Base-by-base conservation (phyloP, 2,797 vertebrate genomes). In the Hydrocynus forskahlii region DNA sequence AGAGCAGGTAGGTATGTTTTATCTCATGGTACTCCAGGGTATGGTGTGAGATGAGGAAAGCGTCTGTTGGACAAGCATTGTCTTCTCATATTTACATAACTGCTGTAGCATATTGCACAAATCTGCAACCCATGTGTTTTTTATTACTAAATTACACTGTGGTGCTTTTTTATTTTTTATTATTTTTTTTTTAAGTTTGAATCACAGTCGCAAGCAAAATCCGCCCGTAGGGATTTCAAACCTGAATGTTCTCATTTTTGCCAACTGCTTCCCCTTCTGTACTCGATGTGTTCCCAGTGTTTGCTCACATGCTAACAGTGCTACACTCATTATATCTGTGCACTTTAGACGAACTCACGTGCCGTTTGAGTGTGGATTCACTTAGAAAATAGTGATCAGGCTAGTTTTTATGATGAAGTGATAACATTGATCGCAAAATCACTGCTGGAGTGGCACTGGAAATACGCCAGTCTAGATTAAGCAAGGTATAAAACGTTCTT, bases 21-120 rank as follows among this genome's bases (percentile, higher is more conserved):
- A 71, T 72, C 78, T 78, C 72, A 75, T 75, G 43, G 60, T 75
- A 38, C 84, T 83, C 81, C n/a, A 38, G 72, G 75, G 79, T 75
- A 55, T 63, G 69, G 23, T 50, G 5, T 4, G 35, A 68, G 79
- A 86, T 86, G 84, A 81, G 67, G 25, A 81, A 83, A 78, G 54
- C 81, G 81, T 75, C 84, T 83, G 84, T 81, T 81, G 75, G 79
- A 84, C 80, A 81, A 78, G 54, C 73, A 77, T 79, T 25, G 59
- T 48, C 60, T 23, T n/a, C 50, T 75, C 52, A 29, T 67, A 60
- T 78, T 78, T 76, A 57, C 21, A 45, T 62, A 50, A 82, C 52
- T 45, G 12, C 77, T 79, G 45, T 75, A 60, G n/a, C 23, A 29
- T 63, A 4, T 52, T 74, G 23, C 43, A 59, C 38, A 75, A 55